Evolutionary conservation across 2,888 invertebrate species (phyloP).

Genomic region (Pasiphila rectangulata): DNA sequence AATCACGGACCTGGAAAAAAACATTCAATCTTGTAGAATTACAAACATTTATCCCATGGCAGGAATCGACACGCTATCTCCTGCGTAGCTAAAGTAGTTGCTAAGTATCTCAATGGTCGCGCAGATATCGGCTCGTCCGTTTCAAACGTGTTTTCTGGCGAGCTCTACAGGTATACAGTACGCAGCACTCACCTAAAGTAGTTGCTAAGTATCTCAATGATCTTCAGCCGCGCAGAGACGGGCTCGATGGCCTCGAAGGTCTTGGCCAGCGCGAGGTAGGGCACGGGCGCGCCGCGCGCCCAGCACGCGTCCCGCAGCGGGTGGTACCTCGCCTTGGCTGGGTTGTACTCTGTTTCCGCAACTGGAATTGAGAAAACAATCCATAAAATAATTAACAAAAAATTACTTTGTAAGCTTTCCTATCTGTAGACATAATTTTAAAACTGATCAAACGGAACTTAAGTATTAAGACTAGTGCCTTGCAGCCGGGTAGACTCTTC

Average conservation of each 20-base stretch:
- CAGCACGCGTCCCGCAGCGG: slow-evolving; percentile 92
- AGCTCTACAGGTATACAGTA: too few species aligned
- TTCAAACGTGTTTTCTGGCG: slow-evolving; percentile 93
- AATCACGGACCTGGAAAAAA: slow-evolving; percentile 85
- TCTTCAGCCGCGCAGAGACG: slow-evolving; percentile 91
- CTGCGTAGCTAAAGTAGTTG: slow-evolving; percentile 89
- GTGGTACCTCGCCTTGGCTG: slow-evolving; percentile 86
- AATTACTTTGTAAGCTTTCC: too few species aligned
- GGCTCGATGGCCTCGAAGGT: slow-evolving; percentile 95
- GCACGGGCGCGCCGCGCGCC: slow-evolving; percentile 88
- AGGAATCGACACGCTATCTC: too few species aligned
- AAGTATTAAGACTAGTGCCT: too few species aligned
- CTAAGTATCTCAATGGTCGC: slow-evolving; percentile 91
- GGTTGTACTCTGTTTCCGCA: slow-evolving; percentile 83
- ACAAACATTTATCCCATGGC: too few species aligned
- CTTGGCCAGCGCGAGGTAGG: slow-evolving; percentile 94
- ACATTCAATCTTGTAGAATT: too few species aligned
- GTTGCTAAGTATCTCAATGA: slow-evolving; percentile 94
- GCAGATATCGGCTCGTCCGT: slow-evolving; percentile 92
- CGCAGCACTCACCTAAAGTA: slow-evolving; percentile 79
- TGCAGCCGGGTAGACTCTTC: too few species aligned
- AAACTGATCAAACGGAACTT: too few species aligned
- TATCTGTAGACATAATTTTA: too few species aligned
- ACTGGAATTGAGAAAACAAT: slow-evolving; percentile 1
- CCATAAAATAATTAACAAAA: too few species aligned